Evolutionary conservation across 2,113 vertebrate species (phyloP).

Genomic region (Mixornis gularis): DNA sequence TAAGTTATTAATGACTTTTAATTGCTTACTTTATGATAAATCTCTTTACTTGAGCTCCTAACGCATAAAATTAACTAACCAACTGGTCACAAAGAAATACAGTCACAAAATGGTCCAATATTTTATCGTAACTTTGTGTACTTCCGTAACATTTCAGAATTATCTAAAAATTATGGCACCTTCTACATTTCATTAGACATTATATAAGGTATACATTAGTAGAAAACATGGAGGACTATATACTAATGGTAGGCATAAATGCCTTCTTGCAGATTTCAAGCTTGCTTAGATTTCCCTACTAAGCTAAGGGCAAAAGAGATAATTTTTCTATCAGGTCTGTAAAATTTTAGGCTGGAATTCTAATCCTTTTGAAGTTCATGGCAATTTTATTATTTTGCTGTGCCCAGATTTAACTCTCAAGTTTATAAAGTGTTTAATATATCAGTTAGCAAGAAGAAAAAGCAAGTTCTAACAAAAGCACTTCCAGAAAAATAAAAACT

Average conservation of each 20-base stretch:
- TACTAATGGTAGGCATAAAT: not conserved
- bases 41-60: conserved; percentile 15
- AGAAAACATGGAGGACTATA: not conserved
- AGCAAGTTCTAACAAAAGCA: conserved; percentile 29
- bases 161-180: conserved; percentile 2
- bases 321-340: not conserved
- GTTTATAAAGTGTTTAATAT: conserved; percentile 59
- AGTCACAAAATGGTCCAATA: conserved; percentile 55
- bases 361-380: conserved; percentile 21
- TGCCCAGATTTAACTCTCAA: not conserved
- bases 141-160: conserved; percentile 49
- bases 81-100: conserved; percentile 52
- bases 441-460: conserved; percentile 21
- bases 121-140: conserved; percentile 65
- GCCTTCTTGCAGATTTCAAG: not conserved
- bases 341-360: not conserved
- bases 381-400: not conserved
- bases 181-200: not conserved
- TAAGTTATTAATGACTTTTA: conserved; percentile 54
- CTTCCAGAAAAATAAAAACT: conserved; percentile 21
- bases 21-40: conserved; percentile 50
- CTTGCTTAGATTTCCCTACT: not conserved
- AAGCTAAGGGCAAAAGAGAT: not conserved
- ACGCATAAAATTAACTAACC: conserved; percentile 71
- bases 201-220: not conserved